Conservation (phyloP, 1,140 invertebrate genomes). For the Scylla paramamosain region DNA sequence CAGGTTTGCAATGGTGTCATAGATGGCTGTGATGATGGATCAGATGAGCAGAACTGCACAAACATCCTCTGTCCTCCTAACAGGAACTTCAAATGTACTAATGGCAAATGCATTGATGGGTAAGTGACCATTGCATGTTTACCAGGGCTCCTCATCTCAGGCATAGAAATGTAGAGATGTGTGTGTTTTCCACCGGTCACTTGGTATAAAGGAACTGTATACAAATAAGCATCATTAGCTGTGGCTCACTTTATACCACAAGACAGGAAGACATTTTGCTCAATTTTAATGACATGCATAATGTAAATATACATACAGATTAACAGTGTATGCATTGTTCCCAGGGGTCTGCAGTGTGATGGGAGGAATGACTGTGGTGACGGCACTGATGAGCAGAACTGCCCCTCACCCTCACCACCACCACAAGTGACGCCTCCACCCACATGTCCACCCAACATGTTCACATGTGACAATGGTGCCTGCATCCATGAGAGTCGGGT, state of each 20-base stretch:
- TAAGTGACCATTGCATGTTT: slow-evolving; percentile 32
- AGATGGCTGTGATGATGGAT: slow-evolving; percentile 75
- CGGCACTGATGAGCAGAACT: slow-evolving; percentile 73
- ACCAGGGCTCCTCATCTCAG: neutral
- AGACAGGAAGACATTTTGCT: too few relatives aligned
- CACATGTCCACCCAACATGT: slow-evolving; percentile 52
- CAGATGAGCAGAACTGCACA: slow-evolving; percentile 74
- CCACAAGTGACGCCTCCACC: neutral
- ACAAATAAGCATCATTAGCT: too few relatives aligned
- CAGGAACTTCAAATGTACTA: slow-evolving; percentile 72
- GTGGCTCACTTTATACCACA: too few relatives aligned
- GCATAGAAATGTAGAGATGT: neutral
- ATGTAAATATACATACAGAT: neutral
- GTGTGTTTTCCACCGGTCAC: neutral
- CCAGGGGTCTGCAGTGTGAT: slow-evolving; percentile 72
- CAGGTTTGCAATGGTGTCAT: slow-evolving; percentile 76
- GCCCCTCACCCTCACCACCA: neutral
- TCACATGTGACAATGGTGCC: slow-evolving; percentile 70
- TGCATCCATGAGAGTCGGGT: slow-evolving; percentile 69
- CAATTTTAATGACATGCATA: neutral
- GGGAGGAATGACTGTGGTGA: slow-evolving; percentile 72
- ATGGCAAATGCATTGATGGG: slow-evolving; percentile 74
- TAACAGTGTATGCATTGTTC: neutral
- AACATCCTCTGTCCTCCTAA: slow-evolving; percentile 67
- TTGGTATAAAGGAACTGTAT: neutral